Conservation (phyloP, 2,888 invertebrate species). For the Brassicogethes aeneus region DNA sequence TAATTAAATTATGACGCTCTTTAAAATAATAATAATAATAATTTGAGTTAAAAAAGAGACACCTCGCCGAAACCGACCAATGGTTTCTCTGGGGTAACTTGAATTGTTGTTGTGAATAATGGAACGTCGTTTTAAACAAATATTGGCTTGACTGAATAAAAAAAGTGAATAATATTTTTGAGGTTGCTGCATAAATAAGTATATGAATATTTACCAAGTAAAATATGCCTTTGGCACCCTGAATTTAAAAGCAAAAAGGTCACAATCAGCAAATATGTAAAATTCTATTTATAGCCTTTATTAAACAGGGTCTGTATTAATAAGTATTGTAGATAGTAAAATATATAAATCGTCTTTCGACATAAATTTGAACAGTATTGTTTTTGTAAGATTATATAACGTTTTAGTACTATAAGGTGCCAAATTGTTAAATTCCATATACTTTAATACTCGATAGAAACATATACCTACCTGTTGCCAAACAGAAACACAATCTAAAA, state of each 20-base stretch:
- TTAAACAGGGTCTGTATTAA: constrained; percentile 43
- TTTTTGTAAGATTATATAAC: constrained; percentile 28
- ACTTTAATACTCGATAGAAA: constrained; percentile 8
- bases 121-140: too few relatives aligned
- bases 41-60: too few relatives aligned
- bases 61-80: too few relatives aligned
- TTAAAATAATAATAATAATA: too few relatives aligned
- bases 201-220: too few relatives aligned
- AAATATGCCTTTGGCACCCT: constrained; percentile 23
- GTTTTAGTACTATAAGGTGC: constrained; percentile 20
- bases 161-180: too few relatives aligned
- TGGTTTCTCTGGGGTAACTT: too few relatives aligned
- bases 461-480: constrained; percentile 11
- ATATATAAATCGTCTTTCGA: constrained; percentile 21
- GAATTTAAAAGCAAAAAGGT: constrained; percentile 25
- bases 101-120: too few relatives aligned
- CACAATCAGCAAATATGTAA: constrained; percentile 33
- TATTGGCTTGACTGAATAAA: too few relatives aligned
- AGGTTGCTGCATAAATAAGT: too few relatives aligned
- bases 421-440: constrained; percentile 20
- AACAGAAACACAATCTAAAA: too few relatives aligned
- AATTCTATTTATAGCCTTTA: constrained; percentile 41
- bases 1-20: too few relatives aligned
- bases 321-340: constrained; percentile 36
- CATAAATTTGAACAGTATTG: constrained; percentile 33